A percentile compares a stretch with the other conserved stretches of the same genome.
Evolutionary conservation across 2,888 invertebrate genomes (phyloP).

Genomic region (Tridacna crocea): DNA sequence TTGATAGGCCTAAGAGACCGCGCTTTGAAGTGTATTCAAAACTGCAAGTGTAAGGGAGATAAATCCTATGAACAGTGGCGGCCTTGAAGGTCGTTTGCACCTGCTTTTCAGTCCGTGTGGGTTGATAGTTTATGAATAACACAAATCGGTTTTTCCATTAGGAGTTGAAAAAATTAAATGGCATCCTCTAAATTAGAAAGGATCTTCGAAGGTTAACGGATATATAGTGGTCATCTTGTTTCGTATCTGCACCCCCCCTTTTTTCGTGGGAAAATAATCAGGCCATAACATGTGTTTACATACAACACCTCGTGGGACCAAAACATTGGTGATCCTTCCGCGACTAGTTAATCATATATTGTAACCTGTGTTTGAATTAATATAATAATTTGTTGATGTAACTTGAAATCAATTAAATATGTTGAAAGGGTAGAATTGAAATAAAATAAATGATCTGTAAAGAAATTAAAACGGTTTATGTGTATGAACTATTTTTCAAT

Average conservation of each 20-base stretch:
- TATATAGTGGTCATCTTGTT: background rate
- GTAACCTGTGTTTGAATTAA: background rate
- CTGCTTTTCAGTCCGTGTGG: too few species aligned
- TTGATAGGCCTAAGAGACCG: too few species aligned
- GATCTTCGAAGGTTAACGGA: too few species aligned
- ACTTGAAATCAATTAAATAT: too few species aligned
- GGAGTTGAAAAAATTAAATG: too few species aligned
- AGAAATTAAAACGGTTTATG: background rate
- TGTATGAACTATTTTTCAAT: constrained; percentile 59
- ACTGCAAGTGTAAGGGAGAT: background rate
- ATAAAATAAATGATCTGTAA: background rate
- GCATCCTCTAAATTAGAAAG: too few species aligned
- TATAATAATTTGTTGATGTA: too few species aligned
- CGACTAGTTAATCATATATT: background rate
- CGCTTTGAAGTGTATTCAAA: background rate
- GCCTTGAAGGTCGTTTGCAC: background rate
- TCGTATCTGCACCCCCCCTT: background rate
- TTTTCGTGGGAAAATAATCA: constrained; percentile 23
- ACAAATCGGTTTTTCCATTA: too few species aligned
- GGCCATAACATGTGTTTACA: constrained; percentile 30
- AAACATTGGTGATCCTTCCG: constrained; percentile 56
- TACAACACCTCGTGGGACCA: constrained; percentile 40
- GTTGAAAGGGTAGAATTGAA: too few species aligned
- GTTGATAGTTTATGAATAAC: too few species aligned
- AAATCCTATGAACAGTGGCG: background rate